These are phyloP conservation scores for Meghimatium bilineatum DNA, from an alignment of 2,888 invertebrate species.

Conservation along the genomic window DNA sequence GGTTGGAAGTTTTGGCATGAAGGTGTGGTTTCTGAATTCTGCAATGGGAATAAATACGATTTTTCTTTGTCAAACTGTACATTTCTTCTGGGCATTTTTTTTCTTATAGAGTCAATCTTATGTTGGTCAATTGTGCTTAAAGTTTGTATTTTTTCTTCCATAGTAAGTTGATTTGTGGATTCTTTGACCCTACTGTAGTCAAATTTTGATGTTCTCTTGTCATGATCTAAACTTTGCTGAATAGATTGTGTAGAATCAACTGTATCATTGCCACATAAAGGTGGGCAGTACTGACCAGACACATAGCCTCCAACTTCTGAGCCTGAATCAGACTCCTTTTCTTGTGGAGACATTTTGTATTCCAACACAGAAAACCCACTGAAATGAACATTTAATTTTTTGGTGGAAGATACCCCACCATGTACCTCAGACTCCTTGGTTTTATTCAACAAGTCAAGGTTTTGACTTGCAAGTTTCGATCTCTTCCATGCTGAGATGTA, in stretches of 20 bases:
- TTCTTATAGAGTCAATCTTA: background rate
- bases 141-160: background rate
- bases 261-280: slow-evolving; percentile 21
- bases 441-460: background rate
- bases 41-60: background rate
- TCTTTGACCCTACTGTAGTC: slow-evolving; percentile 27
- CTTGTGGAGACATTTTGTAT: background rate
- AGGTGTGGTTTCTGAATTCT: background rate
- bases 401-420: slow-evolving; percentile 33
- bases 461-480: background rate
- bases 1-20: background rate
- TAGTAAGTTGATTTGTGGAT: background rate
- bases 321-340: slow-evolving; percentile 8
- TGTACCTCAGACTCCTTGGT: background rate
- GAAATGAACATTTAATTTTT: slow-evolving; percentile 43
- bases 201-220: background rate
- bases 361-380: background rate
- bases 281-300: slow-evolving; percentile 37
- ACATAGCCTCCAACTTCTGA: slow-evolving; percentile 35
- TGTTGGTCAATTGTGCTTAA: background rate
- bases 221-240: slow-evolving; percentile 24
- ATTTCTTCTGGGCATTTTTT: slow-evolving; percentile 15
- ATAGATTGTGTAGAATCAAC: background rate
- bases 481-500: background rate
- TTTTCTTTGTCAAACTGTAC: background rate